Base-by-base conservation (phyloP, 2,888 invertebrate species). In the Vandiemenella viatica region DNA sequence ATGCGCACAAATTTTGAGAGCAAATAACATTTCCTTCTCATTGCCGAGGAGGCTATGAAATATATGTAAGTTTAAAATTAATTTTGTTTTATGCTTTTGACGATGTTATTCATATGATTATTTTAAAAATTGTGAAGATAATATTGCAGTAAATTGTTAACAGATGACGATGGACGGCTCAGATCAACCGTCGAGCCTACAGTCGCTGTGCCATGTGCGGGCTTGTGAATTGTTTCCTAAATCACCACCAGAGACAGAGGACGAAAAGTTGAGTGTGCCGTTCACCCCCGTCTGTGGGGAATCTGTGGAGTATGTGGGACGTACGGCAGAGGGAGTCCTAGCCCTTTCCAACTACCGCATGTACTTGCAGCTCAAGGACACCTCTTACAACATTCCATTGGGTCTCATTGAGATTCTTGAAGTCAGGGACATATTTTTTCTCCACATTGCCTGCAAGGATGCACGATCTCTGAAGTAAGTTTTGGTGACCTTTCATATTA, bases 271-370 rank as follows among this genome's bases (percentile, higher is more conserved):
- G 19, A 71, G 72, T 42, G 71, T 77, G 42, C 80, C 81, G 45
- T 79, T 79, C 51, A 65, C 65, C 50, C 65, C 70, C 13, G 62
- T 81, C 42, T 69, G 70, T 50, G 80, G 80, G 7, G 81, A 81
- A 63, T 70, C 67, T 2, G 69, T 76, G 7, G 65, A 71, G 43
- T 73, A 73, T 67, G 74, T 85, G 46, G 90, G 89, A 37, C 77
- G 79, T 40, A 84, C 84, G 37, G 68, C 75, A 5, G 88, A 88
- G 58, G 91, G 90, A 13, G 72, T 83, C 3, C 72, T 93, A 55
- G 85, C 87, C 10, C 70, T 93, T 60, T 90, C 93, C 52, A 92
- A 90, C 71, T 95, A 90, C 71, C 77, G 93, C 21, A 73, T 93
- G 42, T 89, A 85, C 65, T 69, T 88, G 53, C 76, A 83, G 57